A percentile compares a stretch with the other conserved stretches of the same genome.
Evolutionary conservation across 2,888 invertebrate genomes (phyloP).

Genomic region (Agelastica alni): DNA sequence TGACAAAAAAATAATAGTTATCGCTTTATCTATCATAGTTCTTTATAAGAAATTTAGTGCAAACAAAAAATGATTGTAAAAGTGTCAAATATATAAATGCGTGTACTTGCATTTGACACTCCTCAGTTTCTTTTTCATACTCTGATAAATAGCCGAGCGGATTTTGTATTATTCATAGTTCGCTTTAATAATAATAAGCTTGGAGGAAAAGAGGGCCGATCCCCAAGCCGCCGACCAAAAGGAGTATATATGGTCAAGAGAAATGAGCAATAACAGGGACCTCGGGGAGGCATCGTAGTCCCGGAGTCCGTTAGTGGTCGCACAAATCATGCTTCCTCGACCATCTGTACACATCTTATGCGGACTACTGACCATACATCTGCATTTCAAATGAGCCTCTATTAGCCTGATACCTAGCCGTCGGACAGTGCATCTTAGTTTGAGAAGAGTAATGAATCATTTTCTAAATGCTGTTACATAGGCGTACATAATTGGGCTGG

Average conservation of each 20-base stretch:
- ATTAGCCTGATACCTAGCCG: slow-evolving; percentile 31
- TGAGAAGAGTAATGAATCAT: slow-evolving; percentile 16
- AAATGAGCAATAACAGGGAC: slow-evolving; percentile 36
- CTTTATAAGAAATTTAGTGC: no score
- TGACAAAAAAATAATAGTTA: no score
- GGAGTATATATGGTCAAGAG: slow-evolving; percentile 29
- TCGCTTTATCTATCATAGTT: no score
- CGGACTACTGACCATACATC: slow-evolving; percentile 51
- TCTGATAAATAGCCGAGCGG: slow-evolving; percentile 5
- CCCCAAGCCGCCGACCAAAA: slow-evolving; percentile 1
- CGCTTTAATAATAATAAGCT: slow-evolving; percentile 41
- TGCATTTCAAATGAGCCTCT: slow-evolving; percentile 54
- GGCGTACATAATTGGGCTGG: not conserved
- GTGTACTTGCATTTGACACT: slow-evolving; percentile 3
- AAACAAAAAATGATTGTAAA: no score
- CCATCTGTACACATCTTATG: slow-evolving; percentile 54
- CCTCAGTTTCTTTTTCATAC: not conserved
- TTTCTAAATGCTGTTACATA: slow-evolving; percentile 8
- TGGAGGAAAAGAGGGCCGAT: slow-evolving; percentile 20
- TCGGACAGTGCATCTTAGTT: slow-evolving; percentile 28
- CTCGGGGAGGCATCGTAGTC: slow-evolving; percentile 31
- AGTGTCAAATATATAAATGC: no score
- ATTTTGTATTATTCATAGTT: slow-evolving; percentile 40
- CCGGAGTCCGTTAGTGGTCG: slow-evolving; percentile 50
- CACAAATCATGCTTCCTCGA: slow-evolving; percentile 54